Conservation (phyloP, 2,888 invertebrate genomes). For the Liopterus haemorrhoidalis region DNA sequence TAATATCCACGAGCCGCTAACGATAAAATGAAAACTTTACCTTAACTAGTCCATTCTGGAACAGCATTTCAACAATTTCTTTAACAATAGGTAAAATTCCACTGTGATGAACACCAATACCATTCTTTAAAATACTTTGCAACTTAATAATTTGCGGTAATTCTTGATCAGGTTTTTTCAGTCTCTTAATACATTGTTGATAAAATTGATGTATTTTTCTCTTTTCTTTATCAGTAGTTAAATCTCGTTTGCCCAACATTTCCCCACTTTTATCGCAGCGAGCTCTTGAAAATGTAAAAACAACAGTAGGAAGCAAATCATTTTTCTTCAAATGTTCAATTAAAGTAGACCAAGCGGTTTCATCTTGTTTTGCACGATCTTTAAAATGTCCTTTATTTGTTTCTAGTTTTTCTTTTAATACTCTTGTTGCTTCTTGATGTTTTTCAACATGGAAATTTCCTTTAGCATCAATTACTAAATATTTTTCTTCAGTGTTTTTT, state of each 20-base stretch:
- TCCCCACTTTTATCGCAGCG: conserved; percentile 67
- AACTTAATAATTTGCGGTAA: conserved; percentile 80
- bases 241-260: conserved; percentile 58
- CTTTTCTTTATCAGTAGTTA: conserved; percentile 82
- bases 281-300: conserved; percentile 86
- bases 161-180: conserved; percentile 70
- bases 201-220: conserved; percentile 80
- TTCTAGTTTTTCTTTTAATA: conserved; percentile 10
- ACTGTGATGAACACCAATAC: conserved; percentile 97
- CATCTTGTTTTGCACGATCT: conserved; percentile 62
- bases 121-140: conserved; percentile 66
- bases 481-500: conserved; percentile 68
- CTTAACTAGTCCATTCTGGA: conserved; percentile 84
- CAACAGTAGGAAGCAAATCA: conserved; percentile 87
- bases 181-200: conserved; percentile 68
- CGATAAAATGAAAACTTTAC: conserved; percentile 30
- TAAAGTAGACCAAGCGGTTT: conserved; percentile 73
- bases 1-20: background rate
- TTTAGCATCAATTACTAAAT: conserved; percentile 71
- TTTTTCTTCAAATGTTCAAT: conserved; percentile 75
- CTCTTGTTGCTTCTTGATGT: conserved; percentile 20
- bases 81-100: conserved; percentile 97
- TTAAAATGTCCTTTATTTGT: conserved; percentile 17
- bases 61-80: conserved; percentile 97
- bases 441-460: conserved; percentile 55